phyloP scores from a whole-genome alignment of 2,797 vertebrate species.

The Falco cherrug region DNA sequence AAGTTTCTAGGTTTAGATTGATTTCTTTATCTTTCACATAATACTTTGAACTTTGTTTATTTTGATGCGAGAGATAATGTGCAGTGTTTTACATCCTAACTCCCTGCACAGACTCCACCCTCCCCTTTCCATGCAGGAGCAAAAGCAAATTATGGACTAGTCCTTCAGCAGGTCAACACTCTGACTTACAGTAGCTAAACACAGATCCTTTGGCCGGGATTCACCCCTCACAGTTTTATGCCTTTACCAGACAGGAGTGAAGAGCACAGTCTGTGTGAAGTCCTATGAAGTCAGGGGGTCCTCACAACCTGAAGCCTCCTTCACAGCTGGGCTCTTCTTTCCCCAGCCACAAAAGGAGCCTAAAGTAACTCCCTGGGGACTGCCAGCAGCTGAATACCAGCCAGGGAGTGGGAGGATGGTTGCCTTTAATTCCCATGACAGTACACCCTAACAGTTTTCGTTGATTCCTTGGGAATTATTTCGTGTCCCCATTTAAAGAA shows the following conservation, averaged over 20 bases:
- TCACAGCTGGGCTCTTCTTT: background rate
- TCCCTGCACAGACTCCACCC: background rate
- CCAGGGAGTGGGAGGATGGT: background rate
- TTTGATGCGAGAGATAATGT: background rate
- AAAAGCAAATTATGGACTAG: background rate
- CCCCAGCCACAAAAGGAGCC: background rate
- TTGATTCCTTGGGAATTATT: background rate
- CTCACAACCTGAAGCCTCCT: background rate
- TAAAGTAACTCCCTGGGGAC: background rate
- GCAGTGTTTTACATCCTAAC: background rate
- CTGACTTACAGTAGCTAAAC: background rate
- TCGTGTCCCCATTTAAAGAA: background rate
- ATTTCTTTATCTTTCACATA: background rate
- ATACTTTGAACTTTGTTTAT: background rate
- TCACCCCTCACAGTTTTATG: background rate
- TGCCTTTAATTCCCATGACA: background rate
- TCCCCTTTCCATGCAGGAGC: background rate
- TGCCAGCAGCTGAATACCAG: background rate
- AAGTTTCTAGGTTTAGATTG: background rate
- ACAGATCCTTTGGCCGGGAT: background rate
- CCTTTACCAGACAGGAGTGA: background rate
- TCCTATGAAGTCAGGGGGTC: background rate
- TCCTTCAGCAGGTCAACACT: background rate
- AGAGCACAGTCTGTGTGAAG: background rate
- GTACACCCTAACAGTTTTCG: background rate